These are phyloP conservation scores for Paedocypris sp. DNA, from an alignment of 2,113 vertebrate genomes.

Conservation along the genomic window DNA sequence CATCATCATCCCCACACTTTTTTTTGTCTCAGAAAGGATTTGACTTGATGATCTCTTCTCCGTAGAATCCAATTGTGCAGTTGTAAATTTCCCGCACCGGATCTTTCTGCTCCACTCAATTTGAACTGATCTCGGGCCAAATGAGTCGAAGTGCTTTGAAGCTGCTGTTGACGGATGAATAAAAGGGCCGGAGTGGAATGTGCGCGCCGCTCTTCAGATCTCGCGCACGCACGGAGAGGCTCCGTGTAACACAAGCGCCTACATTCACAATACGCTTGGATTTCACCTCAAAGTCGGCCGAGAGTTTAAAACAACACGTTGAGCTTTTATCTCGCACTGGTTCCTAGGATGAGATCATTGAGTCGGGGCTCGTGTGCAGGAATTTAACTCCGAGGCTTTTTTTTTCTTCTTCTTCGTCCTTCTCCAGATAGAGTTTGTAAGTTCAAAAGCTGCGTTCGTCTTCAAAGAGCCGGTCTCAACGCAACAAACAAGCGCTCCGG, in stretches of 20 bases:
- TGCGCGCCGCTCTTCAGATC: conserved; percentile 19
- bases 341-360: conserved; percentile 40
- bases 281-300: conserved; percentile 42
- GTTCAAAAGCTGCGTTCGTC: conserved; percentile 33
- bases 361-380: conserved; percentile 21
- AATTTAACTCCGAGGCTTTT: conserved; percentile 24
- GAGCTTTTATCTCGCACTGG: conserved; percentile 38
- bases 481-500: conserved; percentile 20
- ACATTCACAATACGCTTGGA: conserved; percentile 32
- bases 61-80: conserved; percentile 9
- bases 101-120: conserved; percentile 33
- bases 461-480: conserved; percentile 28
- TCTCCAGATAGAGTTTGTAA: background rate
- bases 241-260: conserved; percentile 3
- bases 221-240: conserved; percentile 9
- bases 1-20: no score
- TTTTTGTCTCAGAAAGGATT: no score
- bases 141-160: conserved; percentile 45
- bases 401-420: no score
- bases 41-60: no score
- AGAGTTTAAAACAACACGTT: conserved; percentile 37
- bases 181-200: conserved; percentile 28
- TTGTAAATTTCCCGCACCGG: conserved; percentile 18
- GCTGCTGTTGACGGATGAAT: conserved; percentile 30
- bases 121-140: conserved; percentile 43